These are phyloP conservation scores for Blomia tropicalis DNA, from an alignment of 2,888 invertebrate species.

Conservation along the genomic window DNA sequence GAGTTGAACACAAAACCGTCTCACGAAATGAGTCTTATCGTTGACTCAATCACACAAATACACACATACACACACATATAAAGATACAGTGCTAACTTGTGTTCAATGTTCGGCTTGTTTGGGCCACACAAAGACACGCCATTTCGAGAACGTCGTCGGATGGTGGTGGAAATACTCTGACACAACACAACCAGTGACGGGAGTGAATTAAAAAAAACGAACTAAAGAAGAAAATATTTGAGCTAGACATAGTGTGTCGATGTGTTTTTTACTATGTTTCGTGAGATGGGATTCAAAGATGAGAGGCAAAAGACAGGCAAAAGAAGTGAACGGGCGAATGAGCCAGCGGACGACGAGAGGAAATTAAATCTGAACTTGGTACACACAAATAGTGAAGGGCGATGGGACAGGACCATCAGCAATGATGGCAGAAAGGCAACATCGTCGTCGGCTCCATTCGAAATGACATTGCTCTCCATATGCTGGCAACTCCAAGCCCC, in stretches of 20 bases:
- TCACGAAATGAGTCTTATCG: no score
- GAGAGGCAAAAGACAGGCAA: not conserved
- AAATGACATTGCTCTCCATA: slow-evolving; percentile 7
- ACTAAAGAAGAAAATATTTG: not conserved
- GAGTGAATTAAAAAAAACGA: slow-evolving; percentile 12
- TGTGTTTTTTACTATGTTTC: not conserved
- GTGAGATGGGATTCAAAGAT: slow-evolving; percentile 2
- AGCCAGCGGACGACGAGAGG: no score
- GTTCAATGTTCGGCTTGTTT: no score
- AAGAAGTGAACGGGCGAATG: no score
- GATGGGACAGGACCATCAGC: not conserved
- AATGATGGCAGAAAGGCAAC: not conserved
- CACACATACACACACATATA: no score
- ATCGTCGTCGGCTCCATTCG: slow-evolving; percentile 5
- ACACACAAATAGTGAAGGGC: slow-evolving; percentile 7
- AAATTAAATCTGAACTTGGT: slow-evolving; percentile 13
- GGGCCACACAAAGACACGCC: no score
- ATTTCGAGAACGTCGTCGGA: no score
- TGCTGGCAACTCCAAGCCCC: no score
- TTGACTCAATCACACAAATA: not conserved
- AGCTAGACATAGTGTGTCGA: not conserved
- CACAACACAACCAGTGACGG: not conserved
- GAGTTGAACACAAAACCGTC: not conserved
- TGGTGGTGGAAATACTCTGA: no score
- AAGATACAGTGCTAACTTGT: no score